A percentile compares a stretch with the other conserved stretches of the same genome.
Conservation (phyloP, 2,113 vertebrate species). For the Cheilinus undulatus region DNA sequence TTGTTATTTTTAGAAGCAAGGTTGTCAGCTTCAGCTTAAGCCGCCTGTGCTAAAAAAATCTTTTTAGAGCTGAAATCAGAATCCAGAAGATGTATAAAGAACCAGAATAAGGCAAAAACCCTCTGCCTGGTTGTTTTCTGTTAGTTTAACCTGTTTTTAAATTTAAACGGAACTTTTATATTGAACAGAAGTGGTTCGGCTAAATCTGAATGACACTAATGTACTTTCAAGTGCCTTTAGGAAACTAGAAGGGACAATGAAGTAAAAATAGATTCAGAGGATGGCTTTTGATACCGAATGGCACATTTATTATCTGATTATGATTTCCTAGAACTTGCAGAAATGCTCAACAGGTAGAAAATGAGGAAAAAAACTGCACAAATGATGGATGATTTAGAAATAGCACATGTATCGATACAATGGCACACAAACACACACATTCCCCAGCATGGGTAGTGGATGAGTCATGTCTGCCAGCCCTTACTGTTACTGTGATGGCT, state of each 20-base stretch:
- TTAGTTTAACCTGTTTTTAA: constrained; percentile 16
- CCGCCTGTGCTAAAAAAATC: background rate
- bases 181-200: constrained; percentile 25
- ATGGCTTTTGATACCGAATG: constrained; percentile 15
- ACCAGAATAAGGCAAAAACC: background rate
- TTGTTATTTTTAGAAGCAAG: background rate
- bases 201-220: constrained; percentile 10
- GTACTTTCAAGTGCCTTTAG: constrained; percentile 8
- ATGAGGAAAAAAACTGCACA: background rate
- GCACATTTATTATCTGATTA: background rate
- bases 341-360: background rate
- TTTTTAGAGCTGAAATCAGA: constrained; percentile 9
- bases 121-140: constrained; percentile 2
- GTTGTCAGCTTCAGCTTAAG: background rate
- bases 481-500: constrained; percentile 68
- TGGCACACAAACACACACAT: constrained; percentile 33
- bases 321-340: constrained; percentile 10
- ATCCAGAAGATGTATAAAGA: constrained; percentile 7
- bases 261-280: constrained; percentile 30
- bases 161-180: constrained; percentile 39
- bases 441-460: constrained; percentile 45
- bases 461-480: constrained; percentile 74
- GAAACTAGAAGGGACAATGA: constrained; percentile 12
- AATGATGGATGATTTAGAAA: constrained; percentile 21
- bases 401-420: background rate